These are phyloP conservation scores for Hemistola chrysoprasaria DNA, from an alignment of 2,888 invertebrate genomes.

Conservation along the genomic window DNA sequence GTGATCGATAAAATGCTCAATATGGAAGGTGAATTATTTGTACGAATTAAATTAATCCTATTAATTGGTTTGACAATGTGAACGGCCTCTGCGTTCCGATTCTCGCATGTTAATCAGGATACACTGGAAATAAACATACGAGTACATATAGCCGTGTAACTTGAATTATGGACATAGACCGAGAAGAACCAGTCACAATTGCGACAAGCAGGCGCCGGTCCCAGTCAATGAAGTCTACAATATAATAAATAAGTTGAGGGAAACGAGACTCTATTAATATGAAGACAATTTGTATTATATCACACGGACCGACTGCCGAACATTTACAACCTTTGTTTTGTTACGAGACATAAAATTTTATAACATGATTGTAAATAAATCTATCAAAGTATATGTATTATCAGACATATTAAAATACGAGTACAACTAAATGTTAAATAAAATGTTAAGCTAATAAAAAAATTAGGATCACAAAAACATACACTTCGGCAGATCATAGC, in stretches of 20 bases:
- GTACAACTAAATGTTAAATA: slow-evolving; percentile 24
- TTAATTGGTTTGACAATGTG: slow-evolving; percentile 75
- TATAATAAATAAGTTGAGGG: slow-evolving; percentile 69
- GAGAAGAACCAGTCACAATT: slow-evolving; percentile 77
- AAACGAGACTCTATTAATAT: slow-evolving; percentile 61
- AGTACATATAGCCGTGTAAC: slow-evolving; percentile 36
- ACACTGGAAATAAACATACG: slow-evolving; percentile 69
- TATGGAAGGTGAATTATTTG: slow-evolving; percentile 69
- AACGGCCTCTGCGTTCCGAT: slow-evolving; percentile 63
- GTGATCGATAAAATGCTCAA: slow-evolving; percentile 50
- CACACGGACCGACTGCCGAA: slow-evolving; percentile 35
- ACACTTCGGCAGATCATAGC: slow-evolving; percentile 5
- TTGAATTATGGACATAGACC: slow-evolving; percentile 71
- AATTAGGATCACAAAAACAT: slow-evolving; percentile 6
- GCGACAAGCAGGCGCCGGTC: slow-evolving; percentile 73
- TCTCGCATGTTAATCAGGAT: slow-evolving; percentile 73
- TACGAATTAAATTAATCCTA: slow-evolving; percentile 69
- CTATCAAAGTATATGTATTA: slow-evolving; percentile 30
- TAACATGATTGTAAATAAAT: slow-evolving; percentile 37
- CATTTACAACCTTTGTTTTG: slow-evolving; percentile 39
- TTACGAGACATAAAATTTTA: slow-evolving; percentile 38
- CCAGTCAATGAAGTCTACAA: slow-evolving; percentile 72
- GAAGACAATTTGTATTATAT: slow-evolving; percentile 45
- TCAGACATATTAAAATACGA: slow-evolving; percentile 28
- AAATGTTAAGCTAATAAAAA: slow-evolving; percentile 22